Evolutionary conservation across 2,797 vertebrate species (phyloP).

Genomic region (Amazona ochrocephala): DNA sequence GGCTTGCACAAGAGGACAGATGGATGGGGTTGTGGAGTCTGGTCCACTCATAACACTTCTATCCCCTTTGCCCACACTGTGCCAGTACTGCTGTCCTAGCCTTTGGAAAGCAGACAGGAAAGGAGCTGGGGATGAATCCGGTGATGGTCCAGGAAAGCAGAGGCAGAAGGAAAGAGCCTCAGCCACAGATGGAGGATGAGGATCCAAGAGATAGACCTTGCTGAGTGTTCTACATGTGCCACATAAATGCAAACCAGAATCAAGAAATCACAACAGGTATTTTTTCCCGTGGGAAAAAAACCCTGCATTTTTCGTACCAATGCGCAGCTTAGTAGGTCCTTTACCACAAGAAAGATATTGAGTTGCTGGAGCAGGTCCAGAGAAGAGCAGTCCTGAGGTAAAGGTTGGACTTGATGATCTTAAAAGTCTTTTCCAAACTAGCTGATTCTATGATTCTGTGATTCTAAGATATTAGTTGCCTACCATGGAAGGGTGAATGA

Average conservation of each 20-base stretch:
- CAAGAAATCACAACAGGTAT: neutral
- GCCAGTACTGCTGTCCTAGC: neutral
- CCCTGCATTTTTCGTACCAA: neutral
- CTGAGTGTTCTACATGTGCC: neutral
- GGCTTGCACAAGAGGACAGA: neutral
- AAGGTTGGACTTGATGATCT: neutral
- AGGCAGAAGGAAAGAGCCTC: neutral
- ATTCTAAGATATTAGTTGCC: neutral
- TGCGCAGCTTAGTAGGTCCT: neutral
- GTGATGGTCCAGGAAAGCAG: neutral
- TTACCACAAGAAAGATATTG: neutral
- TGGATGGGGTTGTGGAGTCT: neutral
- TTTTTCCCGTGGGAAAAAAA: neutral
- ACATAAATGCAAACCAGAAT: accelerated
- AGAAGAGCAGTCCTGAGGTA: neutral
- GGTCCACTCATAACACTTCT: neutral
- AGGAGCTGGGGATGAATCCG: neutral
- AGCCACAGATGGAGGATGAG: neutral
- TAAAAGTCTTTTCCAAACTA: neutral
- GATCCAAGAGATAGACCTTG: neutral
- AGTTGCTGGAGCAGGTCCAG: neutral
- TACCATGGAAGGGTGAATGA: neutral
- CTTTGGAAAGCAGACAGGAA: neutral
- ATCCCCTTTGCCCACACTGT: neutral
- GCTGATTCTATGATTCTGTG: neutral